Evolutionary conservation across 2,888 invertebrate genomes (phyloP), one percentile per base, ranked within the genome.

Genomic region (Andrena chrysosceles): DNA sequence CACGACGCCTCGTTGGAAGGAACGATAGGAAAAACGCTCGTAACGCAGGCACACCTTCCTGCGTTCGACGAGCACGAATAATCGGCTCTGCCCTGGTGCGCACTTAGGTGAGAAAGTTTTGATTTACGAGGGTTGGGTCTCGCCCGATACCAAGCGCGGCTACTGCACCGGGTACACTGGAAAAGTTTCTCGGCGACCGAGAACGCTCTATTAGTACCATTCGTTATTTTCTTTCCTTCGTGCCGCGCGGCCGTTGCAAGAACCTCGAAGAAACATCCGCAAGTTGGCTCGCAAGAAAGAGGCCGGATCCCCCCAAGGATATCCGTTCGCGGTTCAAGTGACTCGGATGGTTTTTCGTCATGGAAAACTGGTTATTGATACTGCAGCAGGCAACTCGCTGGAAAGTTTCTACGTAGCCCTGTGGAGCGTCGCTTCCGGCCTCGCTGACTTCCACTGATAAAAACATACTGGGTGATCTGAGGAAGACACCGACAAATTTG

Each of bases 141-240:
- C 77, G 71, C 70, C 83, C 87, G 88, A 86, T 89, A 86, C 63
- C 69, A 56, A 64, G 42, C 54, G 42, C 20, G 20, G 35, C 42
- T 54, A 33, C 67, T 54, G 48, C 62, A 71, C 20, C 67, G 62
- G 42, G 66, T 62, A 79, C 67, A 77, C 71, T 62, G 68, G 81
- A 76, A 82, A 89, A 89, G 82, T 89, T 89, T 85, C 62, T 63
- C 69, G 83, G 83, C 81, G 87, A 87, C 89, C 85, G 66, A 84
- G 85, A 89, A 88, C 88, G 85, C 85, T 90, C 90, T 87, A 90
- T 90, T 90, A 90, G 89, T 89, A 82, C 85, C 90, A 89, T 90
- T 90, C 88, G 87, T 90, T 90, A 90, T 89, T 90, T 90, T 83
- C 87, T 85, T 85, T 83, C 87, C 69, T 54, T 69, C 56, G 54